Evolutionary conservation across 2,888 invertebrate genomes (phyloP).

Genomic region (Acrocyrtus sp.): DNA sequence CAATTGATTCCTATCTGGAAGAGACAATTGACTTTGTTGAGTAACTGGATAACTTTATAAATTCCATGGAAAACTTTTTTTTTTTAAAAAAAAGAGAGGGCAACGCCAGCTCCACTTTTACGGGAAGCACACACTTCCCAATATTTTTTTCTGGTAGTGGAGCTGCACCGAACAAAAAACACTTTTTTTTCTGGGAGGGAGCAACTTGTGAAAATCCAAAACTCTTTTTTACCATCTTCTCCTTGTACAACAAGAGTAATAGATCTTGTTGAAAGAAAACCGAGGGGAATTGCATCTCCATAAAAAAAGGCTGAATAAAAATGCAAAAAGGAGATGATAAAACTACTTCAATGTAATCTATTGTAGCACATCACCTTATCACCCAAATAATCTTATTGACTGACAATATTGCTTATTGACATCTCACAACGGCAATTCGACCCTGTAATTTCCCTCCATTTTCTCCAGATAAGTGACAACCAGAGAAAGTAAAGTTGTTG

Average conservation of each 20-base stretch:
- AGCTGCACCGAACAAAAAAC: no score
- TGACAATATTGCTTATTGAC: slow-evolving; percentile 55
- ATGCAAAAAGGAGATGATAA: slow-evolving; percentile 12
- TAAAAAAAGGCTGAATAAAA: slow-evolving; percentile 47
- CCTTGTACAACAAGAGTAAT: slow-evolving; percentile 30
- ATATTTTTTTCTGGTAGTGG: not conserved
- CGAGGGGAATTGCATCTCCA: slow-evolving; percentile 44
- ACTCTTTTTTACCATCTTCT: no score
- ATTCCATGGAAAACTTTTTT: not conserved
- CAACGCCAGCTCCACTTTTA: not conserved
- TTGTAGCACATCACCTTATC: slow-evolving; percentile 50
- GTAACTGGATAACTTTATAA: slow-evolving; percentile 8
- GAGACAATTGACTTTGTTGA: slow-evolving; percentile 38
- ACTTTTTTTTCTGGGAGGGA: not conserved
- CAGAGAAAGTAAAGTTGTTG: slow-evolving; percentile 26
- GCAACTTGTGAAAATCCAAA: not conserved
- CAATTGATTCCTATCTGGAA: slow-evolving; percentile 48
- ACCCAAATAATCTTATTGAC: slow-evolving; percentile 51
- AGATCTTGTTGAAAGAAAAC: slow-evolving; percentile 41
- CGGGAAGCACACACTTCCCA: not conserved
- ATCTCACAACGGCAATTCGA: slow-evolving; percentile 31
- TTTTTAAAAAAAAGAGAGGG: not conserved
- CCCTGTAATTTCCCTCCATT: slow-evolving; percentile 18
- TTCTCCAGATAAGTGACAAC: slow-evolving; percentile 3
- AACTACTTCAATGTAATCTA: slow-evolving; percentile 37